A percentile compares a stretch with the other conserved stretches of the same genome.
phyloP scores from a whole-genome alignment of 1,140 invertebrate species.

The Chelonus insularis region DNA sequence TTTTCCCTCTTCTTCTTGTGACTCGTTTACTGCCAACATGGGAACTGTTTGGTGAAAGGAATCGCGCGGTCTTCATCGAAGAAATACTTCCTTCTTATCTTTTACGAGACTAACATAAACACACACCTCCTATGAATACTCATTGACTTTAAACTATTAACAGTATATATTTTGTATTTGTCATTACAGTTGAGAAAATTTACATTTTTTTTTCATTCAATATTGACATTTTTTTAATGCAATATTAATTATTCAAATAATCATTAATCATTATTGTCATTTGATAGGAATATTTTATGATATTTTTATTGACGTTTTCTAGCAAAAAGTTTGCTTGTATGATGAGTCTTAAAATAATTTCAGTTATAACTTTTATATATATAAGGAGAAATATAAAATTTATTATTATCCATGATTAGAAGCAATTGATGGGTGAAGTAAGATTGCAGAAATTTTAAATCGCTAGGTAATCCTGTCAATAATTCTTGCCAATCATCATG shows the following conservation, averaged over 20 bases:
- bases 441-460: neutral
- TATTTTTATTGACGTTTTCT: no score
- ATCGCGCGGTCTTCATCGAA: conserved; percentile 10
- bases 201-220: no score
- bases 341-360: neutral
- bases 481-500: neutral
- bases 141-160: no score
- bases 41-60: conserved; percentile 21
- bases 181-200: no score
- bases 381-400: neutral
- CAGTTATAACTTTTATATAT: no score
- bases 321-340: no score
- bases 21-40: neutral
- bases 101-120: neutral
- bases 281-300: no score
- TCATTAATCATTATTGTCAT: no score
- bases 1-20: conserved; percentile 1
- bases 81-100: conserved; percentile 9
- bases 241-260: no score
- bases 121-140: no score
- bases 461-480: conserved; percentile 2
- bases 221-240: no score
- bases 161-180: no score
- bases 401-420: conserved; percentile 9
- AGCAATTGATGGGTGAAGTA: neutral